Base-by-base conservation (phyloP, 2,888 invertebrate species). In the Ferrisia virgata region DNA sequence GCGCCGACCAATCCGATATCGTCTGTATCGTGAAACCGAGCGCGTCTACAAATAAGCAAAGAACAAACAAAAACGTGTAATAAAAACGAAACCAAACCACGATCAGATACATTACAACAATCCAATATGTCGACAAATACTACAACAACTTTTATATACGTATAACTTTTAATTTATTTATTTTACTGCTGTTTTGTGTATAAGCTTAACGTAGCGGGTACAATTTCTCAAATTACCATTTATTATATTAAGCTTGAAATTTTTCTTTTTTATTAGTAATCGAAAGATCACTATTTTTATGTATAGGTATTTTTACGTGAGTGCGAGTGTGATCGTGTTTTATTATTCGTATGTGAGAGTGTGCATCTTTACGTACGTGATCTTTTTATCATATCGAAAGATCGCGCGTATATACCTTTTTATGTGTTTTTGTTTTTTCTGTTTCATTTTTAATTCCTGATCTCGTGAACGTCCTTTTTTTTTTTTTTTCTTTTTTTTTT, bases 1-100 rank as follows among this genome's bases (percentile, higher is more conserved):
- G 96, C 98, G 0, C 98, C 99, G 31, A 96, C 96, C 88, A 97
- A 98, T 89, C 97, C 98, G 86, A 97, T 97, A 88, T 97, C 97
- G 87, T 97, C 97, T 13, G 96, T 97, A 85, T 97, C 97, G 87
- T 97, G 93, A 91, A 82, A 82, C 53, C 22, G 53, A 53, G 11
- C 22, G 5, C n/a, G n/a, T 47, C 15, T n/a, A 40, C 11, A n/a
- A 43, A n/a, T n/a, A n/a, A n/a, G n/a, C n/a, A 43, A 43, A 15
- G n/a, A n/a, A 43, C 2, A 40, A 4, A 43, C 40, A 13, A 9
- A n/a, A 2, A 43, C n/a, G n/a, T n/a, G n/a, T n/a, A n/a, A n/a
- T n/a, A n/a, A n/a, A n/a, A n/a, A n/a, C n/a, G n/a, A n/a, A n/a
- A n/a, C 4, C 18, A 53, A 53, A 0, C 53, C 22, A 47, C 47